phyloP scores from a whole-genome alignment of 2,888 invertebrate species.

The Ennomos quercinarius region DNA sequence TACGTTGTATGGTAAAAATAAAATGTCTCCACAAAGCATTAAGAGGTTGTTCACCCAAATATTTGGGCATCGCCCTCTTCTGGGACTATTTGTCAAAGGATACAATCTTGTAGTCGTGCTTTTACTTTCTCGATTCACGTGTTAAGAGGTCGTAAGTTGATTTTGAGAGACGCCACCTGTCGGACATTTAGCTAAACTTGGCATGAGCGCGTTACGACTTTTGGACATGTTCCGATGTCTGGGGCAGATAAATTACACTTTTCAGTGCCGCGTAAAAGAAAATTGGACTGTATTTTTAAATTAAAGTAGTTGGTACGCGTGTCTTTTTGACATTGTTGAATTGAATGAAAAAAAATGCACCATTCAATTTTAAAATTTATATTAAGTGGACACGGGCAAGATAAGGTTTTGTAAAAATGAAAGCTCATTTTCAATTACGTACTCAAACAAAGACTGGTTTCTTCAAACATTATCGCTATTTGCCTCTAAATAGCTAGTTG shows the following conservation, averaged over 20 bases:
- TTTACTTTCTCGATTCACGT: constrained; percentile 57
- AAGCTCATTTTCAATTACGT: neutral
- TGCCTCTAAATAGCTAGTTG: neutral
- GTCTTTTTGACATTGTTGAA: no score
- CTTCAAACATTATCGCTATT: neutral
- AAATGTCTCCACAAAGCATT: constrained; percentile 82
- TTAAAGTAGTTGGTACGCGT: no score
- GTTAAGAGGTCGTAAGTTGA: constrained; percentile 44
- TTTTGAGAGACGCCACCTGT: constrained; percentile 63
- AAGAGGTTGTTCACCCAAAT: constrained; percentile 83
- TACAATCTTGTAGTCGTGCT: constrained; percentile 60
- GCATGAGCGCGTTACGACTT: constrained; percentile 33
- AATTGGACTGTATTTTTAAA: constrained; percentile 13
- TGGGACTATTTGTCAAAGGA: constrained; percentile 77
- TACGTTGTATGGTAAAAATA: constrained; percentile 78
- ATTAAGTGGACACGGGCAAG: no score
- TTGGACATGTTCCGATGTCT: constrained; percentile 33
- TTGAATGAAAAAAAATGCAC: no score
- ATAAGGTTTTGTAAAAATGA: no score
- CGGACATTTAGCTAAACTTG: constrained; percentile 41
- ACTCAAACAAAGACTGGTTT: neutral
- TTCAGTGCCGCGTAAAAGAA: constrained; percentile 21
- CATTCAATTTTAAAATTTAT: no score
- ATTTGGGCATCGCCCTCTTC: constrained; percentile 79
- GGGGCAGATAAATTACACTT: constrained; percentile 22